Evolutionary conservation across 2,797 vertebrate species (phyloP).

Genomic region (Halcyon smyrnensis): DNA sequence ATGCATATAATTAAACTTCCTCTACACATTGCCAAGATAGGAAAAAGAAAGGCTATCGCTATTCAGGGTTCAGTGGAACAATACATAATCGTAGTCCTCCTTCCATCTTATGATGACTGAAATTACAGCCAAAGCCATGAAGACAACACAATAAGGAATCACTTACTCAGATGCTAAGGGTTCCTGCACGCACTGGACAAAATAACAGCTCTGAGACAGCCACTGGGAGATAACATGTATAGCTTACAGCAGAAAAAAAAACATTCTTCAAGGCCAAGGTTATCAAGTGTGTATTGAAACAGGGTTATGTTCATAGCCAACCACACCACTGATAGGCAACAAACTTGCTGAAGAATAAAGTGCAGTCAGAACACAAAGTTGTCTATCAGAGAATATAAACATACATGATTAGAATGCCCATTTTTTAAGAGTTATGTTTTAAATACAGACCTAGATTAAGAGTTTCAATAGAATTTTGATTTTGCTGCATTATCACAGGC

Average conservation of each 20-base stretch:
- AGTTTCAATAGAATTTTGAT: not conserved
- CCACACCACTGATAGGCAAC: not conserved
- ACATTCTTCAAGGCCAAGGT: conserved; percentile 7
- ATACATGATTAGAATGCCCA: not conserved
- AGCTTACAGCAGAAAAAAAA: not conserved
- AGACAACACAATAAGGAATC: accelerated
- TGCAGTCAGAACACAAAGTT: not conserved
- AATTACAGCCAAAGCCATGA: not conserved
- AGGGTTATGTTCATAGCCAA: not conserved
- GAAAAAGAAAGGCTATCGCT: not conserved
- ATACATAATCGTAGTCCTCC: not conserved
- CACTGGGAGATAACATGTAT: not conserved
- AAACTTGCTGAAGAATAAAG: not conserved
- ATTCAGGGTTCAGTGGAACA: not conserved
- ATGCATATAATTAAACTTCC: conserved; percentile 48
- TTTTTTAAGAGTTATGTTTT: not conserved
- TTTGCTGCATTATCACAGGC: not conserved
- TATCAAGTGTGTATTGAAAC: not conserved
- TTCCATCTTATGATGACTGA: not conserved
- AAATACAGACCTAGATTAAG: not conserved
- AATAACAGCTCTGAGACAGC: not conserved
- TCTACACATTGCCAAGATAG: not conserved
- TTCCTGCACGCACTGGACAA: not conserved
- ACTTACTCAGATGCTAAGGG: not conserved
- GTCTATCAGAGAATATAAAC: not conserved